These are phyloP conservation scores for Phaenicophaeus curvirostris DNA, from an alignment of 2,797 vertebrate species.

Conservation along the genomic window DNA sequence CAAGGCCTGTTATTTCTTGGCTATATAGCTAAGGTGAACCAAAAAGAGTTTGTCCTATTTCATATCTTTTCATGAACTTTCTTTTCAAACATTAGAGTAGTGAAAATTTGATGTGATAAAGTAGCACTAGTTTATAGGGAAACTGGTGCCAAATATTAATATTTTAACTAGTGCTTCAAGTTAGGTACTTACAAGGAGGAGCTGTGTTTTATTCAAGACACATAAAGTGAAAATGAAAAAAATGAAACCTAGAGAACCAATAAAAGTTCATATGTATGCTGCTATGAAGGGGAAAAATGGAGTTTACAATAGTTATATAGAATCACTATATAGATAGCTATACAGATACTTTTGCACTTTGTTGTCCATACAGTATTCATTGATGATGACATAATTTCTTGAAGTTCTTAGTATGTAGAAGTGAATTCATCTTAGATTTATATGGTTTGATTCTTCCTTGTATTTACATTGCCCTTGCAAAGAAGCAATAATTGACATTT, in stretches of 20 bases:
- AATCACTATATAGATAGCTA: no score
- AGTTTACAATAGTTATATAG: neutral
- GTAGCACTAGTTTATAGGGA: neutral
- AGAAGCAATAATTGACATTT: neutral
- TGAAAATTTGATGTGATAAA: neutral
- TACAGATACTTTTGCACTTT: no score
- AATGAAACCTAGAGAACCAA: neutral
- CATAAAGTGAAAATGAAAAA: neutral
- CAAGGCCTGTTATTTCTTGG: neutral
- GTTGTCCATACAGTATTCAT: neutral
- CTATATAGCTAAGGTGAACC: neutral
- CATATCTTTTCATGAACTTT: neutral
- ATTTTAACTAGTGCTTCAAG: neutral
- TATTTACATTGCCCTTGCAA: rapidly evolving
- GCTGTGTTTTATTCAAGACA: neutral
- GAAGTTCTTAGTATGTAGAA: neutral
- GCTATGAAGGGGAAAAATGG: neutral
- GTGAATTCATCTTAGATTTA: neutral
- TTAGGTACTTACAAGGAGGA: neutral
- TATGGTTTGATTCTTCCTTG: neutral
- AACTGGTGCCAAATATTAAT: neutral
- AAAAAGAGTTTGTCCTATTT: neutral
- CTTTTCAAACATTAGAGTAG: neutral
- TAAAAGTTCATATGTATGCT: neutral
- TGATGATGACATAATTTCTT: neutral